A percentile compares a stretch with the other conserved stretches of the same genome.
Evolutionary conservation across 2,113 vertebrate species (phyloP).

Genomic region (Cavia porcellus): DNA sequence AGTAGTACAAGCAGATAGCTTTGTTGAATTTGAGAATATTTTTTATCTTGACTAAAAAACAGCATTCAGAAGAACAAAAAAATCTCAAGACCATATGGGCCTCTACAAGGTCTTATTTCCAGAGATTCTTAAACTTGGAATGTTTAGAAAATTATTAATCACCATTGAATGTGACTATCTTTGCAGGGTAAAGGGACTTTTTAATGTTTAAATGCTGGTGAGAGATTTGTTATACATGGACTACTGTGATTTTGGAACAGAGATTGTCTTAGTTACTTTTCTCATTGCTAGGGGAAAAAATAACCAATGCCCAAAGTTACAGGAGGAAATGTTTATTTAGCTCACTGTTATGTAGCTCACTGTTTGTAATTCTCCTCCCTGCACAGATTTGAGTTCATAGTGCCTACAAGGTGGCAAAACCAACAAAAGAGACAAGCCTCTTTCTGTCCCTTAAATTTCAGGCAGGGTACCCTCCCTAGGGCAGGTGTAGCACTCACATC

Average conservation of each 20-base stretch:
- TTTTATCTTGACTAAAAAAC: not conserved
- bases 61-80: not conserved
- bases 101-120: not conserved
- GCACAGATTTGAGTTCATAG: too few relatives aligned
- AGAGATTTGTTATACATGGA: not conserved
- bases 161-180: not conserved
- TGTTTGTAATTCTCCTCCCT: too few relatives aligned
- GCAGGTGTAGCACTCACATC: too few relatives aligned
- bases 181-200: not conserved
- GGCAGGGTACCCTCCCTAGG: too few relatives aligned
- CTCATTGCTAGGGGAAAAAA: too few relatives aligned
- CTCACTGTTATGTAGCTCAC: too few relatives aligned
- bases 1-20: not conserved
- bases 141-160: conserved; percentile 16
- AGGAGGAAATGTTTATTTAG: too few relatives aligned
- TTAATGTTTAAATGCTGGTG: not conserved
- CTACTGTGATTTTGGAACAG: not conserved
- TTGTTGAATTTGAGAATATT: conserved; percentile 32
- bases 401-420: too few relatives aligned
- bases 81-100: not conserved
- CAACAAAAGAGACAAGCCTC: too few relatives aligned
- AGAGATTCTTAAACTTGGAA: conserved; percentile 1
- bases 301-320: too few relatives aligned
- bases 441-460: too few relatives aligned
- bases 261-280: not conserved